These are phyloP conservation scores for Drosophila conformis DNA, from an alignment of 2,888 invertebrate species.

Conservation along the genomic window DNA sequence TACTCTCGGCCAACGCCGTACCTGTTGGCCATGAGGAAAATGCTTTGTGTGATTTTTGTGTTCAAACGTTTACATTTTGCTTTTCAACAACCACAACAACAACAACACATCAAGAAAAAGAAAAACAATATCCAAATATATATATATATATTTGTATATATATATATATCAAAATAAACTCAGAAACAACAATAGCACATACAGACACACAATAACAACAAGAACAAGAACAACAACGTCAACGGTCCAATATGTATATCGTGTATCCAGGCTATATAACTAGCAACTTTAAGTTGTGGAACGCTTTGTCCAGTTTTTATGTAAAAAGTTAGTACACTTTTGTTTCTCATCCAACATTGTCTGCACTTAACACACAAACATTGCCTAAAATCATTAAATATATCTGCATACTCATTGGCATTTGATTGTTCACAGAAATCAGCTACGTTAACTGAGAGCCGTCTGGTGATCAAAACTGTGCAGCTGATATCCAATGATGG, in stretches of 20 bases:
- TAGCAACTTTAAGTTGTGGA: conserved; percentile 76
- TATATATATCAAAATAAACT: conserved; percentile 17
- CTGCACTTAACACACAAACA: conserved; percentile 11
- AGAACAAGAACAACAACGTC: conserved; percentile 5
- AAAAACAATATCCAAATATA: conserved; percentile 26
- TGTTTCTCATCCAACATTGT: conserved; percentile 24
- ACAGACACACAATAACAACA: conserved; percentile 9
- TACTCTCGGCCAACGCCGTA: conserved; percentile 49
- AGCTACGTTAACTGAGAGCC: conserved; percentile 78
- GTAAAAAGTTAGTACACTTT: conserved; percentile 77
- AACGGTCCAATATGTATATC: conserved; percentile 40
- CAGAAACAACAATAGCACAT: conserved; percentile 43
- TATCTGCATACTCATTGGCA: conserved; percentile 9
- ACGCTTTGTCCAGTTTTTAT: conserved; percentile 71
- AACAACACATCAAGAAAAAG: conserved; percentile 17
- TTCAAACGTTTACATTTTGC: conserved; percentile 76
- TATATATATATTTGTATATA: conserved; percentile 10
- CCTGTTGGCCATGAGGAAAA: conserved; percentile 62
- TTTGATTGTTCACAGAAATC: conserved; percentile 73
- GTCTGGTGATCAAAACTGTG: conserved; percentile 36
- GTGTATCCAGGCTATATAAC: conserved; percentile 47
- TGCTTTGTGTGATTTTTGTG: conserved; percentile 80
- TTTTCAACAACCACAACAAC: conserved; percentile 51
- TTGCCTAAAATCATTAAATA: neutral
- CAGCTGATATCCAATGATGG: conserved; percentile 39